These are phyloP conservation scores for Heliconius melpomene DNA, from an alignment of 1,140 invertebrate species.

Conservation along the genomic window DNA sequence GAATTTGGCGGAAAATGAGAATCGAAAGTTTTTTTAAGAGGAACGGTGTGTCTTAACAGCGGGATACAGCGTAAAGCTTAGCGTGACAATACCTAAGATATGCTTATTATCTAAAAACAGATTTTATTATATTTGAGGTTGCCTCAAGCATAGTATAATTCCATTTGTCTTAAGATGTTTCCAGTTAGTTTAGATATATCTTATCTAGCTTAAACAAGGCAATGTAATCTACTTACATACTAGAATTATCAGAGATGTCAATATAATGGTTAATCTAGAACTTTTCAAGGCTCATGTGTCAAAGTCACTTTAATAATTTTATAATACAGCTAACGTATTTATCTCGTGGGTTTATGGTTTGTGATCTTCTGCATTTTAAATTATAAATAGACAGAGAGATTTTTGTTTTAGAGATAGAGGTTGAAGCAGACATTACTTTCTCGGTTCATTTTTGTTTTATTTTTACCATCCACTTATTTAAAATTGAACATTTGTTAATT, in stretches of 20 bases:
- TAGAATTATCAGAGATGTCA: background rate
- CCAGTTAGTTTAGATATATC: background rate
- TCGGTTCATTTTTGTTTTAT: no score
- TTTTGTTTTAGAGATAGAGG: background rate
- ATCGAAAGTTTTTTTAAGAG: no score
- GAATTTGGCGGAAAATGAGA: no score
- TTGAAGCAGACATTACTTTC: no score
- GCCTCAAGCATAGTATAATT: background rate
- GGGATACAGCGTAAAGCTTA: no score
- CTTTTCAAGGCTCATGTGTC: background rate
- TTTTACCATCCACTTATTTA: no score
- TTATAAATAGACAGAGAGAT: background rate
- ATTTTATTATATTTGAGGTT: slow-evolving; percentile 1
- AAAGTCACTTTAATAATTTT: background rate
- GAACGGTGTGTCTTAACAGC: no score
- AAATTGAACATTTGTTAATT: no score
- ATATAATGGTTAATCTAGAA: slow-evolving; percentile 9
- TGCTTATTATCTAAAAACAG: background rate
- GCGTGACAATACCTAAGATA: background rate
- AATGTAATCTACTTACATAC: background rate
- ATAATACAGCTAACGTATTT: background rate
- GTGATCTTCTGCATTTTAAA: background rate
- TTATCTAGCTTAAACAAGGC: background rate
- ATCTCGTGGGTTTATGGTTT: background rate
- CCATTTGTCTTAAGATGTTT: background rate